A percentile compares a stretch with the other conserved stretches of the same genome.
Conservation (phyloP, 2,888 invertebrate species). For the Acleris laterana region DNA sequence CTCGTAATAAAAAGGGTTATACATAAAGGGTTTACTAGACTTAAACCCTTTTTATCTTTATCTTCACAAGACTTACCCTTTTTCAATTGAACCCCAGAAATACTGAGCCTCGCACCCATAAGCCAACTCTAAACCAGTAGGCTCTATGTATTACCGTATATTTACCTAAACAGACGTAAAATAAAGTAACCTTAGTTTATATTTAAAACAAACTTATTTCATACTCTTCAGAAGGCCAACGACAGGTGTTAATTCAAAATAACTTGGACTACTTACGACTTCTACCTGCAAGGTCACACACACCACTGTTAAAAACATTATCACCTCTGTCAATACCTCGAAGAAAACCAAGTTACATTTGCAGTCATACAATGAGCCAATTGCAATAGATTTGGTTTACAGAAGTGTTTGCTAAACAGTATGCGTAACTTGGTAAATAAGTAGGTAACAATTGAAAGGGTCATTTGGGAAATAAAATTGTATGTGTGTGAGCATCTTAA, state of each 20-base stretch:
- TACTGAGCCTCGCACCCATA: too few species aligned
- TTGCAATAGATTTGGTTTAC: background rate
- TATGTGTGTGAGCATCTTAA: background rate
- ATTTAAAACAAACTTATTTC: background rate
- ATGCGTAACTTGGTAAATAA: slow-evolving; percentile 5
- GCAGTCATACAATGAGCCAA: background rate
- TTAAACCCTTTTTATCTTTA: too few species aligned
- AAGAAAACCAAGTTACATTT: slow-evolving; percentile 8
- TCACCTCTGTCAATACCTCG: slow-evolving; percentile 20
- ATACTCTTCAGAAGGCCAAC: slow-evolving; percentile 5
- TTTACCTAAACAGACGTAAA: too few species aligned
- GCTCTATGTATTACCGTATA: too few species aligned
- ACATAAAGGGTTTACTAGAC: too few species aligned
- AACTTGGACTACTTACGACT: slow-evolving; percentile 29
- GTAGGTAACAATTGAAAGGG: slow-evolving; percentile 18
- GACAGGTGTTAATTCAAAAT: slow-evolving; percentile 19
- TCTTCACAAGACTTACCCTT: too few species aligned
- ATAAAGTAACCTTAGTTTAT: too few species aligned
- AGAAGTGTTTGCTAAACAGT: background rate
- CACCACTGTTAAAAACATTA: slow-evolving; percentile 15
- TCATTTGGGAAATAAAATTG: slow-evolving; percentile 17
- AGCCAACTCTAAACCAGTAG: too few species aligned
- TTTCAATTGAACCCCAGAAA: too few species aligned
- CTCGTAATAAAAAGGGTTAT: too few species aligned
- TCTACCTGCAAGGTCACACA: slow-evolving; percentile 17